These are phyloP conservation scores for Chaetogeoica ovagalla DNA, from an alignment of 2,888 invertebrate species.

Conservation along the genomic window DNA sequence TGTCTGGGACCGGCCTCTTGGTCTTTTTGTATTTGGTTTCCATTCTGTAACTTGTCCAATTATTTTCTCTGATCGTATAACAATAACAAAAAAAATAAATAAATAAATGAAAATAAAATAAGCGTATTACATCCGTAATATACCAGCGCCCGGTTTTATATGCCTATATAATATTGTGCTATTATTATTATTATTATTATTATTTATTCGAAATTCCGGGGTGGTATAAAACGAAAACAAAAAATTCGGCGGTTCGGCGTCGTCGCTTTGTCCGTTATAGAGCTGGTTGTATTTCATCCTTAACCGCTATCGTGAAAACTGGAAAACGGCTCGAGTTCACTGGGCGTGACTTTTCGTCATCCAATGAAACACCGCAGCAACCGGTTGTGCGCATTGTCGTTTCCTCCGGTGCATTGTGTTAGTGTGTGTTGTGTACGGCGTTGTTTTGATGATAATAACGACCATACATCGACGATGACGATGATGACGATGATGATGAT, in stretches of 20 bases:
- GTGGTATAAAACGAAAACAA: too few species aligned
- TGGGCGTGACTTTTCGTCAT: slow-evolving; percentile 42
- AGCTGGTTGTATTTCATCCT: slow-evolving; percentile 21
- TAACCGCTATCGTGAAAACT: slow-evolving; percentile 34
- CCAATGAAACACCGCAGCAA: slow-evolving; percentile 46
- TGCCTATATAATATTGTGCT: too few species aligned
- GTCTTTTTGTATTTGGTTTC: too few species aligned
- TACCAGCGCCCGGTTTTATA: too few species aligned
- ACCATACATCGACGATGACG: slow-evolving; percentile 5
- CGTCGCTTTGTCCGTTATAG: slow-evolving; percentile 1
- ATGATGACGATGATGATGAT: slow-evolving; percentile 35
- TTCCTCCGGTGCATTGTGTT: slow-evolving; percentile 45
- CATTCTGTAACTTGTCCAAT: too few species aligned
- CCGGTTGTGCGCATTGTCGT: slow-evolving; percentile 37
- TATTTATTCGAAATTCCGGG: not conserved
- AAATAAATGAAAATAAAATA: too few species aligned
- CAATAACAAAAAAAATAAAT: too few species aligned
- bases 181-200: too few species aligned
- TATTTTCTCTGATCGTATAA: too few species aligned
- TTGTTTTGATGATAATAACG: slow-evolving; percentile 6
- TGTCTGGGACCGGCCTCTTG: too few species aligned
- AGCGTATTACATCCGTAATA: too few species aligned
- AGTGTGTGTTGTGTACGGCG: slow-evolving; percentile 1
- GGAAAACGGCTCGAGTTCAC: slow-evolving; percentile 44
- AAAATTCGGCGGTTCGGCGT: not conserved